Percentiles rank a stretch among this genome's conserved stretches.
Conservation (phyloP, 2,888 invertebrate species). For the Augochlorella aurata region DNA sequence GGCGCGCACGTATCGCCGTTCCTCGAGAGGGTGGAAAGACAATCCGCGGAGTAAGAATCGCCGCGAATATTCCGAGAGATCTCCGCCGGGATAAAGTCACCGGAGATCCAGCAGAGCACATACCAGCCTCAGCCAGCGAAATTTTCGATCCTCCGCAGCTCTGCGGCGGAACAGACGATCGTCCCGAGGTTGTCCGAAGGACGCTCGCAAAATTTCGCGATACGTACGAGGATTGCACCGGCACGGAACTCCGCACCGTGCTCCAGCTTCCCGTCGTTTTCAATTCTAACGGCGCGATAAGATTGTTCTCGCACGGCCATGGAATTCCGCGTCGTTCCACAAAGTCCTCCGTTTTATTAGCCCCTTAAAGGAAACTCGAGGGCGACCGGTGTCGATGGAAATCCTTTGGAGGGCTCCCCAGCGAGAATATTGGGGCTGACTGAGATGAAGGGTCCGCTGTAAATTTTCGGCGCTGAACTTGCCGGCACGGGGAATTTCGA, state of each 20-base stretch:
- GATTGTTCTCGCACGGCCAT: constrained; percentile 25
- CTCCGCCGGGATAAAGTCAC: constrained; percentile 38
- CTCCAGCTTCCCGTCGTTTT: constrained; percentile 17
- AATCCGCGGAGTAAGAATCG: constrained; percentile 50
- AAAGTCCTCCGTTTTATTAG: constrained; percentile 24
- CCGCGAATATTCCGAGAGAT: constrained; percentile 42
- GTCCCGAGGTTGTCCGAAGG: constrained; percentile 17
- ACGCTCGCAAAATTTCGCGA: constrained; percentile 17
- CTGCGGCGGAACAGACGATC: neutral
- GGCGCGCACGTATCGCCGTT: constrained; percentile 41
- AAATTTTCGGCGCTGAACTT: constrained; percentile 1
- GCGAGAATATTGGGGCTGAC: constrained; percentile 6
- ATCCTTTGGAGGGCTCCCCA: constrained; percentile 12
- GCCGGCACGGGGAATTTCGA: neutral
- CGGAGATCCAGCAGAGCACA: constrained; percentile 1
- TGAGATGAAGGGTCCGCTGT: neutral
- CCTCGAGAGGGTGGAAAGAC: constrained; percentile 37
- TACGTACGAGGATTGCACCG: constrained; percentile 36
- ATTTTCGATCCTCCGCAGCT: constrained; percentile 23
- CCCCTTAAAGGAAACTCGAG: constrained; percentile 5
- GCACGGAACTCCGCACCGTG: neutral
- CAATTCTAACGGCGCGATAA: constrained; percentile 33
- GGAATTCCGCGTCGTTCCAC: constrained; percentile 27
- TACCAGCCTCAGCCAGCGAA: constrained; percentile 7
- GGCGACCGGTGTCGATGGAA: constrained; percentile 9